Evolutionary conservation across 1,140 invertebrate species (phyloP).

Genomic region (Armadillidium nasatum): DNA sequence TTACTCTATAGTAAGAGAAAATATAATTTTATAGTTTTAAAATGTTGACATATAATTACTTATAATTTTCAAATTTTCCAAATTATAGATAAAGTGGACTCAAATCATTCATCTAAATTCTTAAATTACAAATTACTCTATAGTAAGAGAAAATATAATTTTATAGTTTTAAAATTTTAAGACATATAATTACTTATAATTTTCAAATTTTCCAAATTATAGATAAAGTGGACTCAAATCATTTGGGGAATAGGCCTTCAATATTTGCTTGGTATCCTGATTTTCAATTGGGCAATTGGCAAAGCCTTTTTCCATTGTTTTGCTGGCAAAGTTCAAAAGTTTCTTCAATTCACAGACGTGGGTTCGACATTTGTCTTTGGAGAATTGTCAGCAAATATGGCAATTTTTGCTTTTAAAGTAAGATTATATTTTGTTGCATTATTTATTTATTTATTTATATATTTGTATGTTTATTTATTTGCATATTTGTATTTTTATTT

Average conservation of each 20-base stretch:
- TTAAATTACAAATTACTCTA: too few relatives aligned
- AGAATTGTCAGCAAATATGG: not conserved
- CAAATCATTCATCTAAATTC: too few relatives aligned
- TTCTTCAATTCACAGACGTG: conserved; percentile 19
- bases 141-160: too few relatives aligned
- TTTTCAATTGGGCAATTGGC: conserved; percentile 22
- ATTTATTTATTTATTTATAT: not conserved
- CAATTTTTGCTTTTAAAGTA: conserved; percentile 24
- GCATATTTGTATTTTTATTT: too few relatives aligned
- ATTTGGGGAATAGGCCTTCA: conserved; percentile 24
- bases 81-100: conserved; percentile 10
- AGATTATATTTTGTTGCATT: not conserved
- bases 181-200: too few relatives aligned
- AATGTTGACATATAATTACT: too few relatives aligned
- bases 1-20: too few relatives aligned
- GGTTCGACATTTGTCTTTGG: conserved; percentile 26
- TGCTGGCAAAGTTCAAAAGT: conserved; percentile 20
- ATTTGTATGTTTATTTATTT: not conserved
- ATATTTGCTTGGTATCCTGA: conserved; percentile 16
- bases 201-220: not conserved
- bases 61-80: too few relatives aligned
- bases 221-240: conserved; percentile 16
- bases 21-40: too few relatives aligned
- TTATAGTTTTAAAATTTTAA: too few relatives aligned
- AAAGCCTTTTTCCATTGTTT: conserved; percentile 21